Percentiles rank a stretch among this genome's conserved stretches.
These are phyloP conservation scores for Eurypyga helias DNA, from an alignment of 2,113 vertebrate species.

Conservation along the genomic window DNA sequence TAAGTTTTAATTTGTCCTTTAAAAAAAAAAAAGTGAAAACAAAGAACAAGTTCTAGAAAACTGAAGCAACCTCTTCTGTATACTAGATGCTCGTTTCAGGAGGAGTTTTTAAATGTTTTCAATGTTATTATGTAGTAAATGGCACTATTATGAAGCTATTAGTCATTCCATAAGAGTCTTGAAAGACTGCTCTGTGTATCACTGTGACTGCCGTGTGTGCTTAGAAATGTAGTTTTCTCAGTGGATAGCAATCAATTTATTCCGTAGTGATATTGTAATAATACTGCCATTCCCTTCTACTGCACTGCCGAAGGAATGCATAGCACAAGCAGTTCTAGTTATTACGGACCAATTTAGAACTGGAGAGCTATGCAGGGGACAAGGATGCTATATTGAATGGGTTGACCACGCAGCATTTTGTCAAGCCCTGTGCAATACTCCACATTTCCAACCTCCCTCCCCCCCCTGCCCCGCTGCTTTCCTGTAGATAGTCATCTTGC, in stretches of 20 bases:
- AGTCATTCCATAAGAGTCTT: conserved; percentile 97
- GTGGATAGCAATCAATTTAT: conserved; percentile 93
- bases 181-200: conserved; percentile 97
- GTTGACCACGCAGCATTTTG: conserved; percentile 90
- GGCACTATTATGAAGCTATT: conserved; percentile 97
- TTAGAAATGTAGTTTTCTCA: conserved; percentile 97
- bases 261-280: conserved; percentile 93
- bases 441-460: conserved; percentile 20
- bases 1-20: conserved; percentile 92
- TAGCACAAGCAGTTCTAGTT: conserved; percentile 81
- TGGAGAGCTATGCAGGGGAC: conserved; percentile 77
- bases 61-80: conserved; percentile 93
- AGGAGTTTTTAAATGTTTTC: conserved; percentile 97
- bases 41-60: conserved; percentile 88
- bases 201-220: conserved; percentile 99
- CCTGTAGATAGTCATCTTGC: conserved; percentile 9
- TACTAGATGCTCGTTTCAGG: conserved; percentile 92
- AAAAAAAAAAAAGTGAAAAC: conserved; percentile 86
- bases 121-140: conserved; percentile 97
- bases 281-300: conserved; percentile 94
- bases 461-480: neutral
- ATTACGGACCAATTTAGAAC: conserved; percentile 83
- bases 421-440: conserved; percentile 97
- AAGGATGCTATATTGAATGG: conserved; percentile 64
- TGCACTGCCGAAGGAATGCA: conserved; percentile 83